Evolutionary conservation across 2,888 invertebrate species (phyloP).

Genomic region (Ditula angustiorana): DNA sequence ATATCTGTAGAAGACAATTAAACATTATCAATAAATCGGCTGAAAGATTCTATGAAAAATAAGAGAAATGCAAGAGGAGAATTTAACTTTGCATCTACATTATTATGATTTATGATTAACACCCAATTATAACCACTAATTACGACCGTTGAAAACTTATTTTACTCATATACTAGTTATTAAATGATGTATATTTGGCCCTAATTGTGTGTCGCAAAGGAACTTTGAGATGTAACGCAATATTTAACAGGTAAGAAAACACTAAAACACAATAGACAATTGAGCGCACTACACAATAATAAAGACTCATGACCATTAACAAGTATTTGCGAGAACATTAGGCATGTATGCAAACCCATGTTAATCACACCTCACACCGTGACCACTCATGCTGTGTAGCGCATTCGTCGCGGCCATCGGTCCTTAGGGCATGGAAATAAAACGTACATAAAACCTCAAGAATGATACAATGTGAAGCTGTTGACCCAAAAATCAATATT

Average conservation of each 20-base stretch:
- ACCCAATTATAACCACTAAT: too few relatives aligned
- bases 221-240: background rate
- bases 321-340: constrained; percentile 14
- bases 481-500: constrained; percentile 84
- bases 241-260: constrained; percentile 9
- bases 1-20: constrained; percentile 88
- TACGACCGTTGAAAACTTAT: too few relatives aligned
- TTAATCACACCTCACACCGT: constrained; percentile 5
- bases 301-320: constrained; percentile 20
- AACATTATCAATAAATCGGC: background rate
- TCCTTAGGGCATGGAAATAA: constrained; percentile 58
- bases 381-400: background rate
- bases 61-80: too few relatives aligned
- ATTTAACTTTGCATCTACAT: too few relatives aligned
- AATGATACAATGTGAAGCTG: constrained; percentile 69
- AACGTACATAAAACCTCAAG: constrained; percentile 54
- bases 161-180: too few relatives aligned
- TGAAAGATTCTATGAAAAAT: background rate
- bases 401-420: constrained; percentile 57
- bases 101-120: too few relatives aligned
- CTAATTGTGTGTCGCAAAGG: too few relatives aligned
- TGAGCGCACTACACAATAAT: background rate
- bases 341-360: constrained; percentile 4
- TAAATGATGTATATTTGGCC: too few relatives aligned
- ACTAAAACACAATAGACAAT: constrained; percentile 1